These are phyloP conservation scores for Megalopta genalis DNA, from an alignment of 1,140 invertebrate genomes.

Conservation along the genomic window DNA sequence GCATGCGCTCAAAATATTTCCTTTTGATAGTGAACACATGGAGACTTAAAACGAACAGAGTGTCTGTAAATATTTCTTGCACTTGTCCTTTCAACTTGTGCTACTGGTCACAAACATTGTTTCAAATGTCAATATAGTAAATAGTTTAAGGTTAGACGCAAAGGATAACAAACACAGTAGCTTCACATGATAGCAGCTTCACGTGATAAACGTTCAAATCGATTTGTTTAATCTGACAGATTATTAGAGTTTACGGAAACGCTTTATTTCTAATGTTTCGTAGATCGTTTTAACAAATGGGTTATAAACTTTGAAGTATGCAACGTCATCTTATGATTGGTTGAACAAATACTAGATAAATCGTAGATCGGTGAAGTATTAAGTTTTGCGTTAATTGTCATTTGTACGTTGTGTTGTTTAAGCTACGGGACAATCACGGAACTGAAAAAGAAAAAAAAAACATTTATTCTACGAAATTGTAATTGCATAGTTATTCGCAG, in stretches of 20 bases:
- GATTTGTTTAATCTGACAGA: neutral
- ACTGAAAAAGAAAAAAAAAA: no score
- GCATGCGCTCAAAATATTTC: conserved; percentile 79
- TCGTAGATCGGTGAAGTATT: no score
- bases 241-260: neutral
- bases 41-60: neutral
- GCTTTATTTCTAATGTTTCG: neutral
- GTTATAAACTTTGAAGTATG: neutral
- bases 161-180: neutral
- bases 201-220: neutral
- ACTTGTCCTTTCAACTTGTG: neutral
- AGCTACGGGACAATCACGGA: no score
- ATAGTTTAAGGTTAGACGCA: neutral
- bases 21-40: conserved; percentile 30
- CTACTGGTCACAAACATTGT: neutral
- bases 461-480: no score
- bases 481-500: no score
- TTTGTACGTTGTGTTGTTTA: no score
- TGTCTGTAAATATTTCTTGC: conserved; percentile 11
- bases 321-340: neutral
- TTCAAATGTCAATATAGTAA: neutral
- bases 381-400: no score
- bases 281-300: neutral
- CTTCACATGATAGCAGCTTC: neutral
- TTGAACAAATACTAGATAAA: neutral